Conservation (phyloP, 2,888 invertebrate genomes). For the Sipha maydis region DNA sequence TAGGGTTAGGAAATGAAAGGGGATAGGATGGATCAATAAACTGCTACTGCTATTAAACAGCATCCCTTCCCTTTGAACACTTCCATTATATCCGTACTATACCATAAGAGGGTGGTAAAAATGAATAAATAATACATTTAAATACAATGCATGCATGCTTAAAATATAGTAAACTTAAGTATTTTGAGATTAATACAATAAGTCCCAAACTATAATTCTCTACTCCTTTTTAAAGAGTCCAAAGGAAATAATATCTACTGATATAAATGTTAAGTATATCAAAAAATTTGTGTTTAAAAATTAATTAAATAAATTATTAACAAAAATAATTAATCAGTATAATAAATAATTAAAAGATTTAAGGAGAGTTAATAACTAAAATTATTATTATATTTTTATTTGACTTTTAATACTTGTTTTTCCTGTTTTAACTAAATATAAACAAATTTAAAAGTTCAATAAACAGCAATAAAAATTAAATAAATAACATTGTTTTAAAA, state of each 20-base stretch:
- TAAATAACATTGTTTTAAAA: no score
- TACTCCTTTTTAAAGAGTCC: not conserved
- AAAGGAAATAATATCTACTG: not conserved
- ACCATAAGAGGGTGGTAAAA: constrained; percentile 43
- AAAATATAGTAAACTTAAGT: not conserved
- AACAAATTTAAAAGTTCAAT: not conserved
- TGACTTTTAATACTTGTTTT: not conserved
- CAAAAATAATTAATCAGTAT: not conserved
- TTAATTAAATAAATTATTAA: not conserved
- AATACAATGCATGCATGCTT: not conserved
- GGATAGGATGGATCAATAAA: constrained; percentile 60
- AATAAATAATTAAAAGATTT: not conserved
- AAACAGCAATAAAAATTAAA: not conserved
- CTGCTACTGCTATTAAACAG: constrained; percentile 62
- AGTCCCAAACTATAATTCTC: not conserved
- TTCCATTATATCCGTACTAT: constrained; percentile 35
- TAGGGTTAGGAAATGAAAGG: constrained; percentile 54
- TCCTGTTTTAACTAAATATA: not conserved
- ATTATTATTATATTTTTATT: not conserved
- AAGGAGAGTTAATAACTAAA: not conserved
- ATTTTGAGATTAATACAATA: not conserved
- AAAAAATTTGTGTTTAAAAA: not conserved
- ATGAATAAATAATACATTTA: constrained; percentile 15
- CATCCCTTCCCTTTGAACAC: constrained; percentile 55
- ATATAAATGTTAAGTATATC: not conserved